These are phyloP conservation scores for Cremastobaeus sp. DNA, from an alignment of 2,888 invertebrate genomes.

Conservation along the genomic window DNA sequence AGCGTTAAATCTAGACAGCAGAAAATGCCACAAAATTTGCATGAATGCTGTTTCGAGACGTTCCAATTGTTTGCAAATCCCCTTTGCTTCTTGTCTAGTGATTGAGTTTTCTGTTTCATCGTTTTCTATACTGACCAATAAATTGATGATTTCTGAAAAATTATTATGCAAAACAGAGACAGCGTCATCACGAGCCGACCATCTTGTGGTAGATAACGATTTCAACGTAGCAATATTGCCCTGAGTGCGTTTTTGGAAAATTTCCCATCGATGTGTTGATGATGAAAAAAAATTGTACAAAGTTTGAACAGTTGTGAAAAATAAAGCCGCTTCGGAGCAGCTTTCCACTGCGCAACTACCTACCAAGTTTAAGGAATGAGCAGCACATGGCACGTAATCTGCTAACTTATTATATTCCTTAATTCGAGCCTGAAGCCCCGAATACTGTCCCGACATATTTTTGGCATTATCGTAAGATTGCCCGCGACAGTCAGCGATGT, in stretches of 20 bases:
- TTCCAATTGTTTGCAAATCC: too few relatives aligned
- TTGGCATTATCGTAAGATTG: constrained; percentile 65
- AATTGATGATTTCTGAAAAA: too few relatives aligned
- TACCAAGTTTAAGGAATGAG: constrained; percentile 13
- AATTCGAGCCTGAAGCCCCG: constrained; percentile 59
- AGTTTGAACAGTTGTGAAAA: not conserved
- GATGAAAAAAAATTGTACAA: not conserved
- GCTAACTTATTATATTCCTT: constrained; percentile 54
- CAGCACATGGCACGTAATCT: constrained; percentile 13
- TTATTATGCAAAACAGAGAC: not conserved
- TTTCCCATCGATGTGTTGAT: not conserved
- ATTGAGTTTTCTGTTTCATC: too few relatives aligned
- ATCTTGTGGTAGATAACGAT: not conserved
- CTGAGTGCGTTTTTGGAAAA: not conserved
- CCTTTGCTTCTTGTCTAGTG: too few relatives aligned
- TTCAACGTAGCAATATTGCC: not conserved
- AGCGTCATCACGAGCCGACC: not conserved
- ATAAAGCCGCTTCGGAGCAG: not conserved
- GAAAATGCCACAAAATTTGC: too few relatives aligned
- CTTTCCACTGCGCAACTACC: constrained; percentile 6
- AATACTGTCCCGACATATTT: constrained; percentile 20
- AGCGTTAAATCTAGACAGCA: too few relatives aligned
- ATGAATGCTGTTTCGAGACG: too few relatives aligned
- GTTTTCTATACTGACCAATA: too few relatives aligned
- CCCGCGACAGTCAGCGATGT: constrained; percentile 62